Base-by-base conservation (phyloP, 1,140 invertebrate genomes). In the Dufourea novaeangliae region DNA sequence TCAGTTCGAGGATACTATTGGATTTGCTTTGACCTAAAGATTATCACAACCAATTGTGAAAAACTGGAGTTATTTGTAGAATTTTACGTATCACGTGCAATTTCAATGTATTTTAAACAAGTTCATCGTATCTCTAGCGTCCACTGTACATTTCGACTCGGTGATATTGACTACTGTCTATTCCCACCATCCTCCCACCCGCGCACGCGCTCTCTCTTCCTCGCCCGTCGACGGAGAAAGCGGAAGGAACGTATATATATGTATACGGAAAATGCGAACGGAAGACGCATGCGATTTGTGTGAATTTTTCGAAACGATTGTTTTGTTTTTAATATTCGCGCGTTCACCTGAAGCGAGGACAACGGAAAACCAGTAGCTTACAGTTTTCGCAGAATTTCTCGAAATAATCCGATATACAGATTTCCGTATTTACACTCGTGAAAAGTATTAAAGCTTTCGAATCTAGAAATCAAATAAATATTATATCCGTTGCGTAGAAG, bases 241-340 rank as follows among this genome's bases (percentile, higher is more conserved):
- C 29, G 50, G 72, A 68, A 37, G 72, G 63, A 68, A 25, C 27
- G 29, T 32, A 7, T 20, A 7, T n/a, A 39, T 34, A 8, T 22
- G 25, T 32, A 69, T 2, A 22, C 14, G 29, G 14, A 44, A 75
- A 57, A 68, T 75, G 39, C 52, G 17, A 34, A 75, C 72, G 72
- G 64, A 75, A 75, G 63, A 67, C 37, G n/a, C 27, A 37, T n/a
- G 6, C 22, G 8, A 34, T 39, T 29, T 64, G 14, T 54, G 46
- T 8, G 34, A 8, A 5, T 37, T 5, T 37, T 37, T 3, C 34
- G 34, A 37, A 37, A 37, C 8, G 34, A 37, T 37, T 8, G 34
- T 37, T n/a, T n/a, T n/a, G n/a, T n/a, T n/a, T n/a, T n/a, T n/a
- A n/a, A n/a, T n/a, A n/a, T n/a, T 37, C 34, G 34, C 34, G 34